Evolutionary conservation across 1,140 invertebrate species (phyloP).

Genomic region (Diorhabda sublineata): DNA sequence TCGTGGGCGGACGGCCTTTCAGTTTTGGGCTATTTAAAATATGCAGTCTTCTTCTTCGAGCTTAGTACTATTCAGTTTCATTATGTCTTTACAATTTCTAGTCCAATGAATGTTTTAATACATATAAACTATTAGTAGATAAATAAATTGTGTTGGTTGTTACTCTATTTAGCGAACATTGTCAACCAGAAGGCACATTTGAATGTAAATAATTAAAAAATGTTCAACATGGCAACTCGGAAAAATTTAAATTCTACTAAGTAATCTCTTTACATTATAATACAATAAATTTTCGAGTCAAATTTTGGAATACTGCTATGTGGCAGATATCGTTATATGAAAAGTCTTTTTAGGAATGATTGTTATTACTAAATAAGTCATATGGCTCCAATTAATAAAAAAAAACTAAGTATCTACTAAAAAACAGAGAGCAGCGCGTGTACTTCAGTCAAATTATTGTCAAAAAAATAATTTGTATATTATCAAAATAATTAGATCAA

Average conservation of each 20-base stretch:
- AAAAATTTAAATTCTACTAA: constrained; percentile 8
- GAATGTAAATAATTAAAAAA: background rate
- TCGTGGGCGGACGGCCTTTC: too few relatives aligned
- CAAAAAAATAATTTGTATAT: constrained; percentile 2
- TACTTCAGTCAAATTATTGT: background rate
- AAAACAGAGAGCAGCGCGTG: constrained; percentile 1
- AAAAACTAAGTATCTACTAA: constrained; percentile 3
- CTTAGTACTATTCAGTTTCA: too few relatives aligned
- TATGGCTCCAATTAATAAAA: background rate
- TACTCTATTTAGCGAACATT: too few relatives aligned
- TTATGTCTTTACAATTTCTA: too few relatives aligned
- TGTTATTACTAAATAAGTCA: background rate
- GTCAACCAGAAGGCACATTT: background rate
- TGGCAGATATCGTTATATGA: constrained; percentile 8
- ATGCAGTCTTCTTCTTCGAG: too few relatives aligned
- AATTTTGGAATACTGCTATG: constrained; percentile 19
- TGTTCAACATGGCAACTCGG: constrained; percentile 8
- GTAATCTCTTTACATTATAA: constrained; percentile 21
- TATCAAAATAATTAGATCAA: background rate
- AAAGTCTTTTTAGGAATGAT: constrained; percentile 10
- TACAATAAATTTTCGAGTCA: constrained; percentile 16
- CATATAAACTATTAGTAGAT: too few relatives aligned
- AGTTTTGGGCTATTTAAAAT: too few relatives aligned
- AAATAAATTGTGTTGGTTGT: too few relatives aligned
- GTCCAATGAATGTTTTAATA: too few relatives aligned